Conservation (phyloP, 2,113 vertebrate species). For the Upupa epops region DNA sequence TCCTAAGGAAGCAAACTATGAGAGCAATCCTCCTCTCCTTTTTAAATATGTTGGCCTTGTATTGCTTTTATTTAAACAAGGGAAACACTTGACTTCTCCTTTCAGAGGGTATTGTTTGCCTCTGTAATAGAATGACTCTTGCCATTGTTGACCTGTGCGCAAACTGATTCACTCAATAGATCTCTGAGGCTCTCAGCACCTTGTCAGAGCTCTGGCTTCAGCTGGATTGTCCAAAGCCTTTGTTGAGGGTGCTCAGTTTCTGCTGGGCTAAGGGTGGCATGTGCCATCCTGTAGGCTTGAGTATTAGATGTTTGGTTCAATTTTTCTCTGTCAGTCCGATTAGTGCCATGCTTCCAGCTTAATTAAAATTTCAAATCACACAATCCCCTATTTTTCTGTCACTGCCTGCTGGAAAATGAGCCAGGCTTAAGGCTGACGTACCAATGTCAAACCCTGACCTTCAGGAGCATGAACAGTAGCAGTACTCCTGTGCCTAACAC, state of each 20-base stretch:
- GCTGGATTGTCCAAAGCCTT: background rate
- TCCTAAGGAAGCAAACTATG: constrained; percentile 15
- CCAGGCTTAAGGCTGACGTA: background rate
- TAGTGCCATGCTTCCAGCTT: background rate
- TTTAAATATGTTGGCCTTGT: background rate
- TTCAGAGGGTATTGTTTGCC: background rate
- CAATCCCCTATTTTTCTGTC: background rate
- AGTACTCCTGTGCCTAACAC: background rate
- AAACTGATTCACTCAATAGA: background rate
- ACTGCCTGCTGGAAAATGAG: background rate
- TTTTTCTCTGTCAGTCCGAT: background rate
- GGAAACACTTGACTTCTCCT: background rate
- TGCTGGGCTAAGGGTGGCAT: background rate
- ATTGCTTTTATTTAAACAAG: background rate
- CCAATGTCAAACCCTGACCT: background rate
- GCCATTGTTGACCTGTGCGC: background rate
- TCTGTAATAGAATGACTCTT: background rate
- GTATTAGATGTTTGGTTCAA: background rate
- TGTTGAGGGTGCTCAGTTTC: background rate
- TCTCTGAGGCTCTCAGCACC: background rate
- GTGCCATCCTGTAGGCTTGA: background rate
- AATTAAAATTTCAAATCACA: background rate
- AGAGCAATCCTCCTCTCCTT: background rate
- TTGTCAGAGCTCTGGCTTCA: background rate
- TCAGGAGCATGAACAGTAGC: background rate